These are phyloP conservation scores for Progne subis DNA, from an alignment of 2,113 vertebrate species.

Conservation along the genomic window DNA sequence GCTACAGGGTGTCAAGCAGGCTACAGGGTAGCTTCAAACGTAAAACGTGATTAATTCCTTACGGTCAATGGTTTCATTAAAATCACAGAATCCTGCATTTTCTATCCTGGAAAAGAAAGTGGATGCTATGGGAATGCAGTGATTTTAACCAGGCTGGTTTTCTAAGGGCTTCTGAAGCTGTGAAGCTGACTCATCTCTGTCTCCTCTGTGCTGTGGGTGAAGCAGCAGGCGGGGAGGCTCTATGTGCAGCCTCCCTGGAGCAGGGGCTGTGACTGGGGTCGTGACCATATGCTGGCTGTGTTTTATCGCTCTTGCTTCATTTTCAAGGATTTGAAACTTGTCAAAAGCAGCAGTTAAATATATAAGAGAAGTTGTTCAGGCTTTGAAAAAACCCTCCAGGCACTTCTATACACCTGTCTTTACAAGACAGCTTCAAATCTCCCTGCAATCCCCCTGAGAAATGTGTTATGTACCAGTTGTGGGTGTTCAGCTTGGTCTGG, in stretches of 20 bases:
- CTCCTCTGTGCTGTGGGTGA: background rate
- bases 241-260: fast-evolving
- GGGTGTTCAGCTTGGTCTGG: background rate
- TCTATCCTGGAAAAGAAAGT: background rate
- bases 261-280: background rate
- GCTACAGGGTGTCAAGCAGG: background rate
- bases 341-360: background rate
- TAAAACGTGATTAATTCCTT: background rate
- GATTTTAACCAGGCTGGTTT: background rate
- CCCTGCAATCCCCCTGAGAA: background rate
- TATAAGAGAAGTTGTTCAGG: background rate
- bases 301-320: background rate
- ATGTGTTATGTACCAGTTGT: fast-evolving
- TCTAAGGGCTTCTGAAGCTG: background rate
- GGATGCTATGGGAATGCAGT: background rate
- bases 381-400: background rate
- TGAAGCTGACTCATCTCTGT: background rate
- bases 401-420: background rate
- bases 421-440: background rate
- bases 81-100: background rate
- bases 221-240: background rate
- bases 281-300: fast-evolving
- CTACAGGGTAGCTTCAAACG: background rate
- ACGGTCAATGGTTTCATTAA: background rate
- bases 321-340: background rate